phyloP scores from a whole-genome alignment of 2,888 invertebrate species.

The Heliconius aoede region DNA sequence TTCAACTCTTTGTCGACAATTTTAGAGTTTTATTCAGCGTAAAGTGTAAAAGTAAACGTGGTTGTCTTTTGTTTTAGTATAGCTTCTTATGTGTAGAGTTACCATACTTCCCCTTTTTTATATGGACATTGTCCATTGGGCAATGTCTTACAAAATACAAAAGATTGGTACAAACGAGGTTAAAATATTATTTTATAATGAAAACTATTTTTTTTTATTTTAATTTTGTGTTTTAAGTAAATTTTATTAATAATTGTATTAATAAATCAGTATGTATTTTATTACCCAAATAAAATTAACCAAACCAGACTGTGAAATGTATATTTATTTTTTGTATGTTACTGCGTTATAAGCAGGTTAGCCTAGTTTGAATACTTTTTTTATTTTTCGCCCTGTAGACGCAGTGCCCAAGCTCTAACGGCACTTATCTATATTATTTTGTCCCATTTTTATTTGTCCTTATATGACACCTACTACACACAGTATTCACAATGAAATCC shows the following conservation, averaged over 20 bases:
- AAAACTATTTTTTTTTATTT: background rate
- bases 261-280: too few relatives aligned
- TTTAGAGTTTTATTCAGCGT: conserved; percentile 18
- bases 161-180: background rate
- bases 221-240: background rate
- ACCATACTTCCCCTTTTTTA: conserved; percentile 27
- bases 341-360: too few relatives aligned
- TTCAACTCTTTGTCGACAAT: conserved; percentile 10
- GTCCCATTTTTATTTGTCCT: background rate
- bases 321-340: too few relatives aligned
- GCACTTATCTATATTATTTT: background rate
- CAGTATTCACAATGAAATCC: conserved; percentile 25
- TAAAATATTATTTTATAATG: background rate
- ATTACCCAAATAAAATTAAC: too few relatives aligned
- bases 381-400: too few relatives aligned
- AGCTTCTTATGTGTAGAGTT: conserved; percentile 34
- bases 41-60: background rate
- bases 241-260: too few relatives aligned
- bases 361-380: too few relatives aligned
- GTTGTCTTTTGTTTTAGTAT: conserved; percentile 39
- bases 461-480: background rate
- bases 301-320: too few relatives aligned
- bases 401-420: too few relatives aligned
- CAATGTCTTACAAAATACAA: conserved; percentile 5
- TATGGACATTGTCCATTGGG: too few relatives aligned